A percentile compares a stretch with the other conserved stretches of the same genome.
These are phyloP conservation scores for Rhinoderma darwinii DNA, from an alignment of 2,113 vertebrate genomes.

Conservation along the genomic window DNA sequence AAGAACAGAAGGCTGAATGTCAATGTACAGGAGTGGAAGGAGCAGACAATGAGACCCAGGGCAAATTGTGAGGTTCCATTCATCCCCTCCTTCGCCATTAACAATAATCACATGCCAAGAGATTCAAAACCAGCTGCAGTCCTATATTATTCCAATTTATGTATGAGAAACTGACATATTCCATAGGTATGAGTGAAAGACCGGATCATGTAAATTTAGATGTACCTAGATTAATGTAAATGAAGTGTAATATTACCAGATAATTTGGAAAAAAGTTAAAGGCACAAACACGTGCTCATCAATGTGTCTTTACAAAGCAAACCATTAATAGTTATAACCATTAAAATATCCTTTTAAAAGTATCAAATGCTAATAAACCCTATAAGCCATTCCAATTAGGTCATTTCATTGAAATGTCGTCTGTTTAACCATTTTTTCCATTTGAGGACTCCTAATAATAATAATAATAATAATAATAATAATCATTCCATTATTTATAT, in stretches of 20 bases:
- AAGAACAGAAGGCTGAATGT: slow-evolving; percentile 15
- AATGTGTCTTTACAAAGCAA: not conserved
- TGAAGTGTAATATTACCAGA: not conserved
- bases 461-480: too few relatives aligned
- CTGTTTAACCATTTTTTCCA: too few relatives aligned
- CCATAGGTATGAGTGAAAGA: slow-evolving; percentile 5
- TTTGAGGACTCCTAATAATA: too few relatives aligned
- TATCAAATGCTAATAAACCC: too few relatives aligned
- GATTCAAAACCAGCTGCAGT: not conserved
- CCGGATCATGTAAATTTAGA: not conserved
- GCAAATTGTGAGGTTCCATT: slow-evolving; percentile 53
- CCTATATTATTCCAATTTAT: slow-evolving; percentile 31
- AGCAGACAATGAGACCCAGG: not conserved
- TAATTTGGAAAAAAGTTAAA: not conserved
- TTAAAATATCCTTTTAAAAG: not conserved
- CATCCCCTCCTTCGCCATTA: slow-evolving; percentile 39
- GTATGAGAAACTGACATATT: slow-evolving; percentile 17
- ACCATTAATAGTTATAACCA: not conserved
- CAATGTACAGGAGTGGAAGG: slow-evolving; percentile 2
- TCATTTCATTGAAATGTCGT: too few relatives aligned
- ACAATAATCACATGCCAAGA: slow-evolving; percentile 55
- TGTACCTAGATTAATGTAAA: slow-evolving; percentile 24
- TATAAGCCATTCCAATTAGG: too few relatives aligned
- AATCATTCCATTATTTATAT: too few relatives aligned
- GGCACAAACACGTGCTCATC: not conserved